Evolutionary conservation across 2,888 invertebrate genomes (phyloP).

Genomic region (Caenorhabditis sp.): DNA sequence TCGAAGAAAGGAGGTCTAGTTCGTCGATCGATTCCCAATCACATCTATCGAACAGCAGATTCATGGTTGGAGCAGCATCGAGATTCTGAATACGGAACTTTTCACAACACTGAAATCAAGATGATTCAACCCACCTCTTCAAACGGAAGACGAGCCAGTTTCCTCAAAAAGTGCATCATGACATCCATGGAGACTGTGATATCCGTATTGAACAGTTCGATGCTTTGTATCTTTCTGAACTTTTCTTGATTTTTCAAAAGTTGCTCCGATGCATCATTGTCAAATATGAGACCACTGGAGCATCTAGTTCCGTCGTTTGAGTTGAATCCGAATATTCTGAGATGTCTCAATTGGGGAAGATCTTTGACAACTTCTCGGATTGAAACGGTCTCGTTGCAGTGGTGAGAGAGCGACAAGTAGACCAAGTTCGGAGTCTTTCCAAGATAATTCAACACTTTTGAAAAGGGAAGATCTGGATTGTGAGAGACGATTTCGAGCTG

Average conservation of each 20-base stretch:
- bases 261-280: conserved; percentile 29
- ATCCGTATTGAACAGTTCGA: conserved; percentile 56
- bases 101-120: background rate
- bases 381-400: conserved; percentile 13
- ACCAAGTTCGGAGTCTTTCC: conserved; percentile 3
- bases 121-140: conserved; percentile 4
- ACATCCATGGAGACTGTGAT: background rate
- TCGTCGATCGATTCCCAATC: conserved; percentile 37
- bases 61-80: background rate
- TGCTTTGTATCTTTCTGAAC: conserved; percentile 7
- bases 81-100: conserved; percentile 13
- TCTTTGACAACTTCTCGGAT: conserved; percentile 28
- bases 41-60: conserved; percentile 47
- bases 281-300: conserved; percentile 51
- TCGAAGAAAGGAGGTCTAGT: conserved; percentile 20
- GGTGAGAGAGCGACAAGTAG: conserved; percentile 34
- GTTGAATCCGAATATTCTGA: conserved; percentile 42
- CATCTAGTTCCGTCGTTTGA: conserved; percentile 21
- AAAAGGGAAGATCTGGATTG: background rate
- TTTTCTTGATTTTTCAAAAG: conserved; percentile 35
- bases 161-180: conserved; percentile 3
- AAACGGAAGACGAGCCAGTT: conserved; percentile 18
- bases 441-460: conserved; percentile 7
- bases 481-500: conserved; percentile 46
- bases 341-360: conserved; percentile 12